A percentile compares a stretch with the other conserved stretches of the same genome.
These are phyloP conservation scores for Taphrorychus bicolor DNA, from an alignment of 2,888 invertebrate species.

Conservation along the genomic window DNA sequence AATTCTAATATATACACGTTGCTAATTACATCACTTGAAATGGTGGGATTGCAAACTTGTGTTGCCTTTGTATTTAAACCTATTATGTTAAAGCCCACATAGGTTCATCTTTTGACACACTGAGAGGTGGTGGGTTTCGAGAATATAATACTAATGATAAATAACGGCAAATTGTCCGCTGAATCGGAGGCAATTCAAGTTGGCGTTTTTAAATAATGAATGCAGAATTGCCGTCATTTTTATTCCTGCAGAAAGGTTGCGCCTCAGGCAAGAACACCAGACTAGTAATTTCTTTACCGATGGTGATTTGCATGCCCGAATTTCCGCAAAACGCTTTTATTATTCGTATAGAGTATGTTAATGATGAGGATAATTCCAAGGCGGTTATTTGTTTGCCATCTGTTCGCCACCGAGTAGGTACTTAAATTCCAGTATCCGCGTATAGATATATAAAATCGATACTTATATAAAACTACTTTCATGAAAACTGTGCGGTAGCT, in stretches of 20 bases:
- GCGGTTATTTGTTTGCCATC: constrained; percentile 6
- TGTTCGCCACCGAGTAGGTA: background rate
- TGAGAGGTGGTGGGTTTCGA: constrained; percentile 13
- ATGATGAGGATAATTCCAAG: background rate
- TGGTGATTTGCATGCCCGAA: constrained; percentile 17
- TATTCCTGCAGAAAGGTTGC: constrained; percentile 23
- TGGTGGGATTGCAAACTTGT: constrained; percentile 11
- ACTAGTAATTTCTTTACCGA: constrained; percentile 22
- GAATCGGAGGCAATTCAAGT: constrained; percentile 25
- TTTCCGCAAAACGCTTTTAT: constrained; percentile 11
- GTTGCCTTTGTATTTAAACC: constrained; percentile 13
- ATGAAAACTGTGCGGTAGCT: background rate
- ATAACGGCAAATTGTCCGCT: constrained; percentile 19
- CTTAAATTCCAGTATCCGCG: background rate
- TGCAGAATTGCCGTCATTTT: constrained; percentile 31
- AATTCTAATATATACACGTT: constrained; percentile 6
- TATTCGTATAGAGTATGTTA: background rate
- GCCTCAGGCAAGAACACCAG: constrained; percentile 13
- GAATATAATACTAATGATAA: constrained; percentile 22
- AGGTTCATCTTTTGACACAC: constrained; percentile 13
- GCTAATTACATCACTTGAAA: constrained; percentile 3
- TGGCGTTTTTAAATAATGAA: constrained; percentile 29
- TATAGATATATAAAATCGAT: background rate
- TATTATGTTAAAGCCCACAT: constrained; percentile 18
- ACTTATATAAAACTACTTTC: background rate